Base-by-base conservation (phyloP, 2,113 vertebrate genomes). In the Edolisoma coerulescens region DNA sequence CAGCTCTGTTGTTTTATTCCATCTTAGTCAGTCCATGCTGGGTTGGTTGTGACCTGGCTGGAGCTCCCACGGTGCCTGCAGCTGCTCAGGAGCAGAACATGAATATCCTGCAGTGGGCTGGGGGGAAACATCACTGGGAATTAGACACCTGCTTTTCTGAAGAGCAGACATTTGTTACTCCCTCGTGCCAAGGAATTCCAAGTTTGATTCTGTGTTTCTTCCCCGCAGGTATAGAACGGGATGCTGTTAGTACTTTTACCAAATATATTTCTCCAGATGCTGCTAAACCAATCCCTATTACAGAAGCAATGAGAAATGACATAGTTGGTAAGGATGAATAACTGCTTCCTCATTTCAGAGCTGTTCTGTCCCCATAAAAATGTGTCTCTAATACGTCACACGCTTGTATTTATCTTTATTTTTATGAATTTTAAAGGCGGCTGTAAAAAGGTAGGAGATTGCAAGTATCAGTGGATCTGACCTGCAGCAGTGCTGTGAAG, bases 221-320 rank as follows among this genome's bases (percentile, higher is more conserved):
- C 61, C 41, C 71, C 15, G 1, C 95, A 99, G 99, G 98, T 98
- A 99, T 99, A 98, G 99, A 99, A 87, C 99, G 98, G 93, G 99
- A 99, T 96, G 99, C 99, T 47, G 99, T 99, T 94, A 99, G 95
- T 94, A 99, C 99, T 97, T 99, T 99, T 98, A 99, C 99, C 86
- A 99, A 99, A 98, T 99, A 99, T 93, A 98, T 99, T 97, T 99
- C 99, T 97, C 99, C 99, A 84, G 99, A 99, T 95, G 99, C 99
- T 97, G 98, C 97, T 98, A 99, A 98, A 93, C 99, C 99, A 69
- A 99, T 99, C 92, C 99, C 99, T 71, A 99, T 99, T 96, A 99
- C 99, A 64, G 99, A 99, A 97, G 98, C 98, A 89, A 99, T 99
- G 98, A 99, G 99, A 97, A 99, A 99, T 67, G 99, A 99, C 96